Conservation (phyloP, 2,113 vertebrate species). For the Scatophagus argus region DNA sequence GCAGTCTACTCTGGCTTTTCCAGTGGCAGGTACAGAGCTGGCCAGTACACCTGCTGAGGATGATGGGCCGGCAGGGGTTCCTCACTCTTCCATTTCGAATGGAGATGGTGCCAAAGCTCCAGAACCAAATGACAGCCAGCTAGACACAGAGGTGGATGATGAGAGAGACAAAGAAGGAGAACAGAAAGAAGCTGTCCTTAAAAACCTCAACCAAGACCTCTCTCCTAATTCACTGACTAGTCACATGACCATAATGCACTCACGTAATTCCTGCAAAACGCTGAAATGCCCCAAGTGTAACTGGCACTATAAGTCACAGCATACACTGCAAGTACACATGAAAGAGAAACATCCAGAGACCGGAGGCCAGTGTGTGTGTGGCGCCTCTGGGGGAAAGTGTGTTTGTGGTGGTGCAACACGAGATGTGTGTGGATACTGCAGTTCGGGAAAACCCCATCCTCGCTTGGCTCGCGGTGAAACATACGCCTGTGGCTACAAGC, state of each 20-base stretch:
- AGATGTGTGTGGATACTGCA: constrained; percentile 92
- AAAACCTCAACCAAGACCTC: constrained; percentile 82
- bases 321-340: constrained; percentile 99
- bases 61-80: constrained; percentile 84
- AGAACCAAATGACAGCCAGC: constrained; percentile 94
- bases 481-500: constrained; percentile 99
- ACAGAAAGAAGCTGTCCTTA: constrained; percentile 84
- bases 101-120: constrained; percentile 95
- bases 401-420: constrained; percentile 74
- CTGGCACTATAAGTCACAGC: constrained; percentile 99
- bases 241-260: constrained; percentile 99
- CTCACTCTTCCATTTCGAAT: constrained; percentile 87
- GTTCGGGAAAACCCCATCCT: constrained; percentile 95
- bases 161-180: constrained; percentile 86
- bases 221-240: constrained; percentile 89
- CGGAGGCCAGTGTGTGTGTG: constrained; percentile 83
- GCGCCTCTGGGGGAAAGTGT: constrained; percentile 71
- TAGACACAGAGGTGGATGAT: constrained; percentile 71
- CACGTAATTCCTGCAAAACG: constrained; percentile 99
- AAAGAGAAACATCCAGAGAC: constrained; percentile 98
- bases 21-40: constrained; percentile 81
- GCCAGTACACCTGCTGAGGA: constrained; percentile 88
- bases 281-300: constrained; percentile 99
- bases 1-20: constrained; percentile 80
- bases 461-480: constrained; percentile 97